Evolutionary conservation across 1,140 invertebrate genomes (phyloP), one percentile per base, ranked within the genome.

Genomic region (Eurosta solidaginis): DNA sequence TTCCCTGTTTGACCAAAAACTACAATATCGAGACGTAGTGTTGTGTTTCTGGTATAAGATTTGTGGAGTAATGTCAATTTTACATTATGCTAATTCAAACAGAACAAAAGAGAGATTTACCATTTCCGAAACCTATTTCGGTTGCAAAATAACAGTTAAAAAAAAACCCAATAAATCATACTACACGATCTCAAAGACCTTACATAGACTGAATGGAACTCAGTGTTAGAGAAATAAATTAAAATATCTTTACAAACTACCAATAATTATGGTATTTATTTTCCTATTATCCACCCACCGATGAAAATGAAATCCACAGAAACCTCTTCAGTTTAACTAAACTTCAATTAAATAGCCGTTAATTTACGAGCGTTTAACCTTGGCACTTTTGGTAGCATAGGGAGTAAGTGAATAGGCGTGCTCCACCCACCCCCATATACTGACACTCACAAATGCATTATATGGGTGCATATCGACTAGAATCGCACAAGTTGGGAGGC

Each of bases 331-430:
- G 22, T 40, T 20, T 33, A 27, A 20, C 59, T 20, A 68, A 40
- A 68, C 59, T 40, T 20, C 59, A 68, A 68, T 68, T 42, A 68
- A 68, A 68, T 68, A 68, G 14, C 59, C 59, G 59, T 68, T 40
- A 68, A 68, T 68, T 68, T 68, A 68, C 59, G 33, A 68, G 33
- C 59, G 20, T 68, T 68, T 68, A 68, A 68, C 59, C 59, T 68
- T 68, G 59, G 59, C 59, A 20, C 17, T 68, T 68, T 40, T 68
- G 40, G 40, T 68, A 20, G 59, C 59, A 40, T 27, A 68, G n/a
- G n/a, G n/a, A n/a, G 33, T 68, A 68, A 68, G 20, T 68, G 59
- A 17, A 20, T 20, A 33, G 59, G 59, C 29, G 59, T 68, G 59
- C 17, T 33, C 33, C n/a, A 40, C 45, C 7, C 59, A n/a, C 59